Conservation (phyloP, 2,888 invertebrate species). For the Onchidella celtica region DNA sequence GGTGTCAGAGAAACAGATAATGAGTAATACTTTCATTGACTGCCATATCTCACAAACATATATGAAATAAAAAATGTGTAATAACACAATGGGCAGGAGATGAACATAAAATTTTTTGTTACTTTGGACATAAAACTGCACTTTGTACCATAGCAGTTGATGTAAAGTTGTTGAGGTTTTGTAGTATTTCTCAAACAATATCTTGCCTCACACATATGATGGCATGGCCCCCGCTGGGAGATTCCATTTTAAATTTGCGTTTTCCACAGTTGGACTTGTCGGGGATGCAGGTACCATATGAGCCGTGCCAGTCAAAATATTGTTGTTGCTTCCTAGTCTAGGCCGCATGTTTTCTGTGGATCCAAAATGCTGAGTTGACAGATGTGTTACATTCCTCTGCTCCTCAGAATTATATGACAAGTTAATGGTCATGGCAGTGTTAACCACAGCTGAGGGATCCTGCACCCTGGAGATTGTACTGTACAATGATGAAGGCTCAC, state of each 20-base stretch:
- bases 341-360: not conserved
- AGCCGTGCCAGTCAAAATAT: not conserved
- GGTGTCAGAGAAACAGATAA: no score
- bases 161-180: no score
- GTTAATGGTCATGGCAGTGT: not conserved
- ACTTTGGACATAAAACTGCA: no score
- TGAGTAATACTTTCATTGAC: no score
- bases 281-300: not conserved
- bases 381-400: not conserved
- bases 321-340: not conserved
- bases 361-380: not conserved
- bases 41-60: no score
- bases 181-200: no score
- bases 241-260: slow-evolving; percentile 49
- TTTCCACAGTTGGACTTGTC: slow-evolving; percentile 21
- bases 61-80: no score
- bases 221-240: slow-evolving; percentile 45
- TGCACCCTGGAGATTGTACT: not conserved
- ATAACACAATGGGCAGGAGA: no score
- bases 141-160: no score
- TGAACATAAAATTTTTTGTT: no score
- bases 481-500: not conserved
- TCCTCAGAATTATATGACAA: not conserved
- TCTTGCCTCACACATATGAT: slow-evolving; percentile 50
- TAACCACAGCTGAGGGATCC: not conserved